phyloP scores from a whole-genome alignment of 2,888 invertebrate genomes.

The Deroplatys truncata region DNA sequence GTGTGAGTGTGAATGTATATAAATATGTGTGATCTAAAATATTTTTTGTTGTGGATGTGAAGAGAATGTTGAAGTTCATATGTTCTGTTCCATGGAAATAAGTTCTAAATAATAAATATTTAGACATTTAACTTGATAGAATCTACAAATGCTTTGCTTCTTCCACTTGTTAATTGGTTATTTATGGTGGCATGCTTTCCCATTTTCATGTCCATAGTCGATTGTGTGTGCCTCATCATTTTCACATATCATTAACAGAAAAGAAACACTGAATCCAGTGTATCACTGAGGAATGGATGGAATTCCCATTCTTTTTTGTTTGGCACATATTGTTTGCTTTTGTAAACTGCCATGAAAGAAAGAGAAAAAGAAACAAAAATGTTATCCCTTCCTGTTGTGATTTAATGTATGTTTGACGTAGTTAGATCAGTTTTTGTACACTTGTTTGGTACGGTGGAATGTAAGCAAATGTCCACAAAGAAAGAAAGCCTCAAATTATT shows the following conservation, averaged over 20 bases:
- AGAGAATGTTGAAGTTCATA: background rate
- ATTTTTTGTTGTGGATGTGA: background rate
- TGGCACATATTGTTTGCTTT: constrained; percentile 13
- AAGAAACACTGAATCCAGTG: background rate
- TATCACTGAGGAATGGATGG: background rate
- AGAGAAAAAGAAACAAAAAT: background rate
- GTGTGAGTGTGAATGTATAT: background rate
- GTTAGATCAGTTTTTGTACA: constrained; percentile 31
- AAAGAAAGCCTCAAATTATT: background rate
- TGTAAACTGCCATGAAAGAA: constrained; percentile 17
- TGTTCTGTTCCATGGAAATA: background rate
- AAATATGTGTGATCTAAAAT: background rate
- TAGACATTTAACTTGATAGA: background rate
- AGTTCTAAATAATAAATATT: background rate
- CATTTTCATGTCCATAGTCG: constrained; percentile 2
- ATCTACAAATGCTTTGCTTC: constrained; percentile 18
- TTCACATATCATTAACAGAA: constrained; percentile 21
- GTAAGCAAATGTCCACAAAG: constrained; percentile 25
- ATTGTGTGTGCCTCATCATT: constrained; percentile 21
- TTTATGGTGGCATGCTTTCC: background rate
- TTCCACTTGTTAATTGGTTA: constrained; percentile 11
- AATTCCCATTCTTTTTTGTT: background rate
- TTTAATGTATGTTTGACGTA: constrained; percentile 22
- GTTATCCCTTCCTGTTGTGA: constrained; percentile 5
- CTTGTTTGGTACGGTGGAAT: constrained; percentile 32